Percentiles rank a stretch among this genome's conserved stretches.
phyloP scores from a whole-genome alignment of 2,797 vertebrate species.

The Cygnus olor region DNA sequence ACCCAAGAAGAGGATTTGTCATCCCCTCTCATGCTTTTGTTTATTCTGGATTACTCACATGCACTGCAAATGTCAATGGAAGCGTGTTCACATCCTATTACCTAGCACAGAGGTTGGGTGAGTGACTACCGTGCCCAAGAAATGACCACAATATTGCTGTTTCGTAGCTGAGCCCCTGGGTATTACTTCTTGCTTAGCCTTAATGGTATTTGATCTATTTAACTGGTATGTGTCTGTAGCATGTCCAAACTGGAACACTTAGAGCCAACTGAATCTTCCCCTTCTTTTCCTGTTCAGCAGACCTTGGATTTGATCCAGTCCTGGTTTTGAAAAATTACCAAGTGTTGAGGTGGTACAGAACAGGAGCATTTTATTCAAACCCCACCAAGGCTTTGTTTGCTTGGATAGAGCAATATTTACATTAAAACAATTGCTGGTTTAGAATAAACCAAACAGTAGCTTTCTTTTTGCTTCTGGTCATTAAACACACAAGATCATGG shows the following conservation, averaged over 20 bases:
- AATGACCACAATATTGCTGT: neutral
- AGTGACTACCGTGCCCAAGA: conserved; percentile 48
- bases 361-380: neutral
- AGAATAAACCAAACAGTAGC: neutral
- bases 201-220: neutral
- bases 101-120: conserved; percentile 78
- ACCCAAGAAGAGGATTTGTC: conserved; percentile 86
- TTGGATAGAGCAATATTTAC: neutral
- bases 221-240: neutral
- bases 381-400: conserved; percentile 11
- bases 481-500: neutral
- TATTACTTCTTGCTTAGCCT: neutral
- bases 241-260: neutral
- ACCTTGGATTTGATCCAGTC: neutral
- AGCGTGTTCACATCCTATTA: conserved; percentile 68
- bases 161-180: neutral
- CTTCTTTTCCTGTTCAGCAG: neutral
- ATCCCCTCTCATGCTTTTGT: conserved; percentile 68
- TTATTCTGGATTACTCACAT: conserved; percentile 68
- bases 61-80: conserved; percentile 70
- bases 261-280: neutral
- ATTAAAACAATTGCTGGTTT: neutral
- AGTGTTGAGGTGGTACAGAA: conserved; percentile 2
- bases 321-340: neutral
- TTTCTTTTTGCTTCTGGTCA: conserved; percentile 22